Percentiles rank a stretch among this genome's conserved stretches.
phyloP scores from a whole-genome alignment of 1,140 invertebrate genomes.

The Calliphora vicina region DNA sequence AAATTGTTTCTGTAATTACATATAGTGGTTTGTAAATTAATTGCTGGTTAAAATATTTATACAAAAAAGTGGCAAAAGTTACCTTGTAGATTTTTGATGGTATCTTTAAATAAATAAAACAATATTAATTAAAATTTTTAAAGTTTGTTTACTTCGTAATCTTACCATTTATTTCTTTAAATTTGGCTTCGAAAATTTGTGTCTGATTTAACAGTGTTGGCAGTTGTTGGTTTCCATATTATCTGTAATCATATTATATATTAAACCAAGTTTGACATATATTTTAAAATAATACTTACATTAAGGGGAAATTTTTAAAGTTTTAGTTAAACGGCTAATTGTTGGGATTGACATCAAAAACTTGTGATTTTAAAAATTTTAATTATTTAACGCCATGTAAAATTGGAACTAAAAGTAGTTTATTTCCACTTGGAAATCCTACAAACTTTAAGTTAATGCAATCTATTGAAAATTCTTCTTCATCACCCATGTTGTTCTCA shows the following conservation, averaged over 20 bases:
- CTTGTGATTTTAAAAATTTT: not conserved
- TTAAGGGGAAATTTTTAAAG: not conserved
- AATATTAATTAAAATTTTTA: not conserved
- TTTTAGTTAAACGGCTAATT: not conserved
- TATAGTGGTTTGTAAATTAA: not conserved
- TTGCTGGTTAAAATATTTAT: not conserved
- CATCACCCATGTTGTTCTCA: no score
- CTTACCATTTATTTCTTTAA: constrained; percentile 11
- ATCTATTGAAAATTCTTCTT: no score
- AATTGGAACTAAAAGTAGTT: no score
- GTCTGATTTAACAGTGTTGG: not conserved
- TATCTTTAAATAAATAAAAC: not conserved
- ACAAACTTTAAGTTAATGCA: no score
- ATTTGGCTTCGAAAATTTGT: not conserved
- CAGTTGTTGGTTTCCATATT: not conserved
- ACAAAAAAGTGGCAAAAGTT: not conserved
- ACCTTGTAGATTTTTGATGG: not conserved
- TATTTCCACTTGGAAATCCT: no score
- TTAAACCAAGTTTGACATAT: not conserved
- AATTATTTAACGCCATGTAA: no score
- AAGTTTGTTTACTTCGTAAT: not conserved
- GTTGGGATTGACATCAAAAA: not conserved
- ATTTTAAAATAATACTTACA: not conserved
- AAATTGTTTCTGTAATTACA: not conserved
- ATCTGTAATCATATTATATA: not conserved